Conservation (phyloP, 2,113 vertebrate genomes). For the Tyto alba region DNA sequence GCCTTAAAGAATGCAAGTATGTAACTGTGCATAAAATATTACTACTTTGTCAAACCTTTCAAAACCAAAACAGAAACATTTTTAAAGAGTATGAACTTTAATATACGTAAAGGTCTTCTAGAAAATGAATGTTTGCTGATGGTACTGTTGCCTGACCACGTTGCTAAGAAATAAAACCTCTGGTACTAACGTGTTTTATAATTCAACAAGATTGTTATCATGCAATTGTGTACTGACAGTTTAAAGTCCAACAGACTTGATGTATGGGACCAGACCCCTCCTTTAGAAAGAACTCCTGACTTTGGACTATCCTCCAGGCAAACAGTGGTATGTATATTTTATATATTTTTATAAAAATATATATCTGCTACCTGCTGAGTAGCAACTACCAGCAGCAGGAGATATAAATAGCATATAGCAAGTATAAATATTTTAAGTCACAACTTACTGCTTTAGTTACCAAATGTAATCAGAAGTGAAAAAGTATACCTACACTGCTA, state of each 20-base stretch:
- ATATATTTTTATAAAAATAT: neutral
- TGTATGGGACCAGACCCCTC: slow-evolving; percentile 8
- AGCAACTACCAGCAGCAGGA: neutral
- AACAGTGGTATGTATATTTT: neutral
- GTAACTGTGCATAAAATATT: neutral
- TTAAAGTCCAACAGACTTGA: slow-evolving; percentile 57
- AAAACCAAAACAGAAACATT: neutral
- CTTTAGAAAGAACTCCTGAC: neutral
- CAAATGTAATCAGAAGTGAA: neutral
- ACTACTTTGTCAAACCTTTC: neutral
- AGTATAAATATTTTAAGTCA: neutral
- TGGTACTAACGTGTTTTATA: slow-evolving; percentile 54
- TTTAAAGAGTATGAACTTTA: neutral
- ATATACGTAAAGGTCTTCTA: neutral
- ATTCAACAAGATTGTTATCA: slow-evolving; percentile 61
- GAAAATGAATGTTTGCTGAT: slow-evolving; percentile 52
- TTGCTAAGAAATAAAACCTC: slow-evolving; percentile 67
- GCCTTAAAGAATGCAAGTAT: neutral
- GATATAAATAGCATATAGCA: neutral
- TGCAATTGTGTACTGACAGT: slow-evolving; percentile 29
- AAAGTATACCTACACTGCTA: neutral
- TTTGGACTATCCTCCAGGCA: neutral
- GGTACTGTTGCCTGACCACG: neutral
- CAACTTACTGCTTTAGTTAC: neutral
- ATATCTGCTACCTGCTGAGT: neutral